phyloP scores from a whole-genome alignment of 1,140 invertebrate genomes.

The Phenacoccus solenopsis region DNA sequence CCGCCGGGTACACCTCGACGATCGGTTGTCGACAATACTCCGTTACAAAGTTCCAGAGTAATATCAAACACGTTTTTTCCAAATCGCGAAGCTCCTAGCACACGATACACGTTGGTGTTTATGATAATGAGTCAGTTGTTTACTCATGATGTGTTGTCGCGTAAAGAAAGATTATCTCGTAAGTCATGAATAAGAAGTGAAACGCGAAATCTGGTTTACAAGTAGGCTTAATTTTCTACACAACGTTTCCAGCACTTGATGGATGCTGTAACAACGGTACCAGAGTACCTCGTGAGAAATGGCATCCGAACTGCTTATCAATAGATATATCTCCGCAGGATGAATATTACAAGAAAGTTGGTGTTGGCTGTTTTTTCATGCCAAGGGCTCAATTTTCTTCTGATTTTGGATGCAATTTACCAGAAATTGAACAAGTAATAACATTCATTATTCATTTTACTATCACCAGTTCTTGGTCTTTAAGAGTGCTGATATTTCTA shows the following conservation, averaged over 20 bases:
- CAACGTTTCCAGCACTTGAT: not conserved
- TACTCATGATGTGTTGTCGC: not conserved
- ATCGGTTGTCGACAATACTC: not conserved
- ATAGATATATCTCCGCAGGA: not conserved
- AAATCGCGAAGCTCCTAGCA: not conserved
- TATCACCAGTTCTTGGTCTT: no score
- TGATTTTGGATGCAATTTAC: slow-evolving; percentile 23
- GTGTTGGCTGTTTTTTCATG: not conserved
- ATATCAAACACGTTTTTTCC: not conserved
- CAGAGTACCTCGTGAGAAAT: not conserved
- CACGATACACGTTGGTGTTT: not conserved
- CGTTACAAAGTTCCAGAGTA: not conserved
- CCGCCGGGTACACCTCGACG: not conserved
- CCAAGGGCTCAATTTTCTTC: slow-evolving; percentile 39
- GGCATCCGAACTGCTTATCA: not conserved
- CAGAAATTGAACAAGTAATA: slow-evolving; percentile 24
- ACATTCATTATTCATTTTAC: no score
- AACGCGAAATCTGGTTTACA: no score
- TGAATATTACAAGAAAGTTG: not conserved
- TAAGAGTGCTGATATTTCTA: no score
- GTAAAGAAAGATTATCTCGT: not conserved
- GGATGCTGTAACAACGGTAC: not conserved
- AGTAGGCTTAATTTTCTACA: not conserved
- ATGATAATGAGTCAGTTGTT: not conserved
- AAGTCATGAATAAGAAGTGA: not conserved